Evolutionary conservation across 2,888 invertebrate genomes (phyloP), one percentile per base, ranked within the genome.

Genomic region (Dermolepida albohirtum): DNA sequence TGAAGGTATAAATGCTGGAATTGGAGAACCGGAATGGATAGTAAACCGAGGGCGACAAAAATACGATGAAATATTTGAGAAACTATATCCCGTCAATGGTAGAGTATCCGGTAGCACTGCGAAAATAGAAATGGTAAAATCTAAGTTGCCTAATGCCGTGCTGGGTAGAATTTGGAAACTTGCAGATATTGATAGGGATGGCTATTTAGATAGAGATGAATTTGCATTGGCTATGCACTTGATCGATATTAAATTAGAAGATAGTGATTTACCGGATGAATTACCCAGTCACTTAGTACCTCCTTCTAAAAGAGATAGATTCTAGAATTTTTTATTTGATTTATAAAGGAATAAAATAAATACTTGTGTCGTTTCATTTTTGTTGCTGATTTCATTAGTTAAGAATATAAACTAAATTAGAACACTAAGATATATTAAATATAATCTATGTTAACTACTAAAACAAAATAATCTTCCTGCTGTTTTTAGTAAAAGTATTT

Each of bases 91-190:
- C 39, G 87, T 91, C 73, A 94, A 97, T 83, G 97, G 97, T 63
- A 97, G 96, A 85, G 89, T 99, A 77, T 94, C 95, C 63, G 96
- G 96, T 75, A 90, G 92, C 76, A 91, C 90, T 71, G 97, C 96
- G 49, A 97, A 96, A 85, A 89, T 90, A 65, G 97, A 97, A 86
- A 95, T 98, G 92, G 89, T 96, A 71, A 97, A 97, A 85, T 97
- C 98, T 27, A 98, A 97, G 85, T 87, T 99, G 79, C 98, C 98
- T 7, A 98, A 98, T 84, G 92, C 93, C 34, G 95, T 97, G 67
- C 89, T 99, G 72, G 96, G 97, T 71, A 94, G 94, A 87, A 95
- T 99, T 78, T 99, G 98, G 98, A 98, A 97, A 84, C 85, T 99
- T 71, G 89, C 98, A 1, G 98, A 98, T 85, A 90, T 97, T 73